phyloP scores from a whole-genome alignment of 2,113 vertebrate species.

The Pionites leucogaster region DNA sequence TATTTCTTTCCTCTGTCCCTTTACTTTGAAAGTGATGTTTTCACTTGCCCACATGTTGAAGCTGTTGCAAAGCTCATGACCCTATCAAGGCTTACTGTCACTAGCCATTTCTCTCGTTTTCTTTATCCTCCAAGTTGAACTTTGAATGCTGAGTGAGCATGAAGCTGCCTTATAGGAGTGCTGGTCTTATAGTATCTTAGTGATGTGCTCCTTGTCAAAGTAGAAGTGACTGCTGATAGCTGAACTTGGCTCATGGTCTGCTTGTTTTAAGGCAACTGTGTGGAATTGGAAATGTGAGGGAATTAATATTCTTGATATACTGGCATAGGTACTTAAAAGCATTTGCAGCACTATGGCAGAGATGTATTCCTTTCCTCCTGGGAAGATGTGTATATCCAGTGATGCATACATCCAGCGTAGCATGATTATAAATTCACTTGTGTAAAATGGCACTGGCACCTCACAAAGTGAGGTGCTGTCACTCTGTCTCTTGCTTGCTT shows the following conservation, averaged over 20 bases:
- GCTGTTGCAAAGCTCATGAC: slow-evolving; percentile 40
- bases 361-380: background rate
- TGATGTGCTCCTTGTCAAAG: background rate
- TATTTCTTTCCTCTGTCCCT: slow-evolving; percentile 53
- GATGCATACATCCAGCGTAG: background rate
- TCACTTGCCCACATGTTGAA: slow-evolving; percentile 50
- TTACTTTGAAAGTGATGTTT: slow-evolving; percentile 58
- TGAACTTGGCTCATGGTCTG: background rate
- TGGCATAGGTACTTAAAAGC: background rate
- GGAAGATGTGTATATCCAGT: accelerated
- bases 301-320: background rate
- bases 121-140: background rate
- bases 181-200: background rate
- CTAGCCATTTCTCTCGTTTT: background rate
- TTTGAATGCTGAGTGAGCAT: background rate
- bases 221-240: background rate
- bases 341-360: background rate
- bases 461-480: background rate
- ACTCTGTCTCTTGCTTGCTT: background rate
- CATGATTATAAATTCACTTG: background rate
- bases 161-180: background rate
- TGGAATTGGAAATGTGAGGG: background rate
- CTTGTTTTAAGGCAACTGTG: background rate
- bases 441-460: background rate
- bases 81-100: background rate